These are phyloP conservation scores for Zoroaster sp. DNA, from an alignment of 53 echinoderm and acorn worm species.

Conservation along the genomic window DNA sequence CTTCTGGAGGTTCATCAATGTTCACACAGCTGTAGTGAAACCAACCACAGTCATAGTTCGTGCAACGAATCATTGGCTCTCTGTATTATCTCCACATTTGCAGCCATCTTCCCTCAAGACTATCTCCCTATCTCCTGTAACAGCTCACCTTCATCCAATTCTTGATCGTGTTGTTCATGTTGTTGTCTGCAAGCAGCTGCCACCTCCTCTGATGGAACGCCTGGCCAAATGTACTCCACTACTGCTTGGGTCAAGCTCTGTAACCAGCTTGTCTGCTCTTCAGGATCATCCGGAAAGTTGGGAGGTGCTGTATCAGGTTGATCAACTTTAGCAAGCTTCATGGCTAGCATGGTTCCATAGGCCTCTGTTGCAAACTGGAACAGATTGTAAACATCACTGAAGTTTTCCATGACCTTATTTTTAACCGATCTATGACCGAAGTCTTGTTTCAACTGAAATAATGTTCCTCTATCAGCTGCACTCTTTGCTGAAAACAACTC, in stretches of 20 bases:
- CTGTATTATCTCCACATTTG: not conserved
- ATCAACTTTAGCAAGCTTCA: not conserved
- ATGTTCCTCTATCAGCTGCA: not conserved
- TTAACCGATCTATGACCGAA: slow-evolving; percentile 13
- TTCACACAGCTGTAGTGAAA: not conserved
- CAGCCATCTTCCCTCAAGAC: not conserved
- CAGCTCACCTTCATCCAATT: not conserved
- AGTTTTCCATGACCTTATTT: no score
- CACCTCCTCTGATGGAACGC: not conserved
- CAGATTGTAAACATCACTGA: no score
- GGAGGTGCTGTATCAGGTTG: no score
- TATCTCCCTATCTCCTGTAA: not conserved
- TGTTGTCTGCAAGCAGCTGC: not conserved
- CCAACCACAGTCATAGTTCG: not conserved
- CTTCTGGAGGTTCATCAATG: not conserved
- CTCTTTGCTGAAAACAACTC: not conserved
- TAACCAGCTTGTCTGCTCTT: slow-evolving; percentile 7
- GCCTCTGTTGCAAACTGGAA: no score
- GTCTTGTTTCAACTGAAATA: not conserved
- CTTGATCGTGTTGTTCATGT: not conserved
- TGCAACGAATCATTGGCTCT: not conserved
- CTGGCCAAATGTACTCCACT: slow-evolving; percentile 38
- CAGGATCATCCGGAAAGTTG: not conserved
- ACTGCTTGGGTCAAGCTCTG: not conserved
- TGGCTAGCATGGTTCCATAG: no score